These are phyloP conservation scores for Tigriopus japonicus DNA, from an alignment of 1,140 invertebrate species.

Conservation along the genomic window DNA sequence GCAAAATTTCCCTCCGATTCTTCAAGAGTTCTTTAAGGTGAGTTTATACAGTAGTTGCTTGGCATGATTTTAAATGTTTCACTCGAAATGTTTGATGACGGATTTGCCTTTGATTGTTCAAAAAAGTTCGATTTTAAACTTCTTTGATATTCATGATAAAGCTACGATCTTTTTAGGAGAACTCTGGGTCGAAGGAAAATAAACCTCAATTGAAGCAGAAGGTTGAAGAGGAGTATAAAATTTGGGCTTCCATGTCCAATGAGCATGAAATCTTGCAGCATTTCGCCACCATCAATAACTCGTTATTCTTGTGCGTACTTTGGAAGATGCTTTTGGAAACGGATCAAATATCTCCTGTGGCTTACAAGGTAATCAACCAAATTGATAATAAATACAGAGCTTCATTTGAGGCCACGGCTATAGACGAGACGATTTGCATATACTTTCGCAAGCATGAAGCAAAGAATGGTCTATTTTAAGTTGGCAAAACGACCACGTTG, in stretches of 20 bases:
- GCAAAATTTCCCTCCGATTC: constrained; percentile 66
- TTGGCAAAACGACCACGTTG: too few species aligned
- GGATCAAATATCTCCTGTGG: constrained; percentile 72
- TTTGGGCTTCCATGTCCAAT: constrained; percentile 90
- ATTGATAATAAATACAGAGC: constrained; percentile 1
- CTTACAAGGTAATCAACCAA: constrained; percentile 53
- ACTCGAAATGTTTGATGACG: too few species aligned
- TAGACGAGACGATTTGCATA: too few species aligned
- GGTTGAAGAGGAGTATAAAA: constrained; percentile 32
- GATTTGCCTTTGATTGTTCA: too few species aligned
- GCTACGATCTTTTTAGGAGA: constrained; percentile 33
- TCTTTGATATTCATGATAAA: too few species aligned
- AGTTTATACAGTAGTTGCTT: too few species aligned
- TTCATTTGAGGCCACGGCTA: too few species aligned
- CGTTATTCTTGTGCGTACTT: constrained; percentile 70
- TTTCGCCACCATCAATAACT: constrained; percentile 56
- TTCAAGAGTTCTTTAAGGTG: constrained; percentile 56
- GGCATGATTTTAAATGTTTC: too few species aligned
- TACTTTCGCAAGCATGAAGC: too few species aligned
- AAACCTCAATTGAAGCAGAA: constrained; percentile 59
- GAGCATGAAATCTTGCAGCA: constrained; percentile 89
- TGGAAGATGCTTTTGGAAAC: constrained; percentile 93
- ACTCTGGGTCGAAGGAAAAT: constrained; percentile 63
- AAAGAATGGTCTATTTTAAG: too few species aligned
- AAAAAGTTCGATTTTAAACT: too few species aligned